Percentiles rank a stretch among this genome's conserved stretches.
phyloP scores from a whole-genome alignment of 2,888 invertebrate genomes.

The Pseudanteris insignis region DNA sequence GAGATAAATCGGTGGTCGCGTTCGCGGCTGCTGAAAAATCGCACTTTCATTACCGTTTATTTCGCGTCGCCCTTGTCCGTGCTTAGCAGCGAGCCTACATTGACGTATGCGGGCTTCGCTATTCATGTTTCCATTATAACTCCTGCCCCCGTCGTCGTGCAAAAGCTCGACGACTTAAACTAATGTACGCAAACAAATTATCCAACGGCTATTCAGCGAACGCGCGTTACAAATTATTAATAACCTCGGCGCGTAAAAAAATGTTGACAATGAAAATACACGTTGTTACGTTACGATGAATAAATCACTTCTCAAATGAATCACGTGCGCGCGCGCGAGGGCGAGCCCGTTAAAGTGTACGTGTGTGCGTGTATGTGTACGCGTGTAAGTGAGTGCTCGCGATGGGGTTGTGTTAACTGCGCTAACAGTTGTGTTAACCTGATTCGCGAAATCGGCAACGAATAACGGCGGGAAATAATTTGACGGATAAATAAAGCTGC shows the following conservation, averaged over 20 bases:
- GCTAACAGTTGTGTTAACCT: slow-evolving; percentile 20
- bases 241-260: slow-evolving; percentile 6
- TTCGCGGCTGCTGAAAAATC: no score
- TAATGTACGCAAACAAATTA: no score
- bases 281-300: slow-evolving; percentile 12
- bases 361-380: slow-evolving; percentile 2
- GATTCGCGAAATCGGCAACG: slow-evolving; percentile 30
- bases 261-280: slow-evolving; percentile 17
- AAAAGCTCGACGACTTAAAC: no score
- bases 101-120: no score
- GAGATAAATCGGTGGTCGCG: no score
- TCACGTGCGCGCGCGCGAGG: background rate
- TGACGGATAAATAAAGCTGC: no score
- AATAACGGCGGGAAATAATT: slow-evolving; percentile 18
- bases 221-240: slow-evolving; percentile 14
- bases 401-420: slow-evolving; percentile 20
- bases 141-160: no score
- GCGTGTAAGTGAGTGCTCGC: slow-evolving; percentile 1
- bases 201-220: background rate
- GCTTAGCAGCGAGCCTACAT: no score
- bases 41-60: no score
- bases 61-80: no score
- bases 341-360: no score
- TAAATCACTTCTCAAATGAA: slow-evolving; percentile 23
- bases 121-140: no score